A percentile compares a stretch with the other conserved stretches of the same genome.
Conservation (phyloP, 2,888 invertebrate species). For the Plebejus anna region DNA sequence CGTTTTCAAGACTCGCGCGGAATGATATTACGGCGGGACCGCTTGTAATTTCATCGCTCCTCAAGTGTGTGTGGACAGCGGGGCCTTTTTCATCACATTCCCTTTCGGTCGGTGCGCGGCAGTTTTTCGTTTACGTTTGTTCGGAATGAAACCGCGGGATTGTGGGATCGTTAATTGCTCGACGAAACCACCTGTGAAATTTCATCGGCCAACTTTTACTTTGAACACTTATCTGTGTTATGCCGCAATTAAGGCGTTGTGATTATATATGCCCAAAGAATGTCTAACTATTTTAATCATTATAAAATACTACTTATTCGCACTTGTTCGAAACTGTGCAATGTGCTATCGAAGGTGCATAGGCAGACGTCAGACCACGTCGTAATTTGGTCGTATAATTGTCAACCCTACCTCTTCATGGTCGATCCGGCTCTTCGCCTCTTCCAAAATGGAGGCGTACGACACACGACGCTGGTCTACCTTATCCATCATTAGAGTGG, state of each 20-base stretch:
- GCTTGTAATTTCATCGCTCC: slow-evolving; percentile 73
- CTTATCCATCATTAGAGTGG: too few relatives aligned
- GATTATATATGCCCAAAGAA: slow-evolving; percentile 29
- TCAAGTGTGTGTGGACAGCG: slow-evolving; percentile 77
- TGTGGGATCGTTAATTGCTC: slow-evolving; percentile 73
- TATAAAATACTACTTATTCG: neutral
- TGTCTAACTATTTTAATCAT: neutral
- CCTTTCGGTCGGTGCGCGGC: slow-evolving; percentile 68
- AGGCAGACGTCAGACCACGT: too few relatives aligned
- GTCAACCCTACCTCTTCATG: too few relatives aligned
- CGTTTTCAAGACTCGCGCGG: slow-evolving; percentile 78
- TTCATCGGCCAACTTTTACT: slow-evolving; percentile 59
- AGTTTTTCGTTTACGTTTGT: slow-evolving; percentile 69
- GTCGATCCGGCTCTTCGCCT: too few relatives aligned
- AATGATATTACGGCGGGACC: slow-evolving; percentile 75
- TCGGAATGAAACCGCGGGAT: slow-evolving; percentile 73
- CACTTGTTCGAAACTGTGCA: neutral
- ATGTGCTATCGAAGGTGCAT: too few relatives aligned
- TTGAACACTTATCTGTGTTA: slow-evolving; percentile 51
- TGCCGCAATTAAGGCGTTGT: slow-evolving; percentile 42
- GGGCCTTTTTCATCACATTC: slow-evolving; percentile 78
- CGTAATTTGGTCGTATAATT: too few relatives aligned
- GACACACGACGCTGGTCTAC: too few relatives aligned
- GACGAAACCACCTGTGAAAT: slow-evolving; percentile 64
- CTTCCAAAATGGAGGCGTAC: too few relatives aligned